Conservation (phyloP, 2,888 invertebrate species). For the Dicyrtoma fusca region DNA sequence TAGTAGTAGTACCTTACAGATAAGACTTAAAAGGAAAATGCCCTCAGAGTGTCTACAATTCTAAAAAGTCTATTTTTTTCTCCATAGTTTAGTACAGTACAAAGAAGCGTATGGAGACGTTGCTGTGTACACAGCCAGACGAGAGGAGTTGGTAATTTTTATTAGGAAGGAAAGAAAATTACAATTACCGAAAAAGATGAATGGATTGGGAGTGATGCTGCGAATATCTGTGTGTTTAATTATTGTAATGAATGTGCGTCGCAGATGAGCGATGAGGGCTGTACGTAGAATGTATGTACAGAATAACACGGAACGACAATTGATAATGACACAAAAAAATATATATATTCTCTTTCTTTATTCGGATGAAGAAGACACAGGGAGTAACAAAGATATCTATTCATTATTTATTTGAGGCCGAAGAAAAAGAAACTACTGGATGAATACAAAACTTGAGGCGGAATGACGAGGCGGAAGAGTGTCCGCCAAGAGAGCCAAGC, state of each 20-base stretch:
- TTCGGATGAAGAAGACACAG: neutral
- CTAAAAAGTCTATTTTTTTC: no score
- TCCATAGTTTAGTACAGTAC: no score
- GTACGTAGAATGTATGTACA: no score
- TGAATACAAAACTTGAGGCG: neutral
- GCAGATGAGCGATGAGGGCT: no score
- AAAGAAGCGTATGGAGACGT: no score
- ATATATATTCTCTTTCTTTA: neutral
- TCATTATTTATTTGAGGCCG: neutral
- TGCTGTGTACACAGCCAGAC: neutral
- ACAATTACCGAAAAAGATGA: neutral
- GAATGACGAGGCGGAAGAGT: conserved; percentile 22
- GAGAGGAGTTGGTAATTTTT: neutral
- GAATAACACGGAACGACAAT: neutral
- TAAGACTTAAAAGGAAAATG: no score
- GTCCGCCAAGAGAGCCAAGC: conserved; percentile 2
- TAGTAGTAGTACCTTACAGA: no score
- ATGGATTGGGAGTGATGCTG: conserved; percentile 7
- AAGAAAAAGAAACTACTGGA: neutral
- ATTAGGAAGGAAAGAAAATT: neutral
- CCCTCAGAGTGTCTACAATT: no score
- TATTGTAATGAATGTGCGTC: no score
- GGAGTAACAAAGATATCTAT: conserved; percentile 15
- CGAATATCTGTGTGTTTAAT: neutral
- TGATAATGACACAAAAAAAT: neutral